Evolutionary conservation across 1,140 invertebrate species (phyloP), one percentile per base, ranked within the genome.

Genomic region (Drosophila cardini): DNA sequence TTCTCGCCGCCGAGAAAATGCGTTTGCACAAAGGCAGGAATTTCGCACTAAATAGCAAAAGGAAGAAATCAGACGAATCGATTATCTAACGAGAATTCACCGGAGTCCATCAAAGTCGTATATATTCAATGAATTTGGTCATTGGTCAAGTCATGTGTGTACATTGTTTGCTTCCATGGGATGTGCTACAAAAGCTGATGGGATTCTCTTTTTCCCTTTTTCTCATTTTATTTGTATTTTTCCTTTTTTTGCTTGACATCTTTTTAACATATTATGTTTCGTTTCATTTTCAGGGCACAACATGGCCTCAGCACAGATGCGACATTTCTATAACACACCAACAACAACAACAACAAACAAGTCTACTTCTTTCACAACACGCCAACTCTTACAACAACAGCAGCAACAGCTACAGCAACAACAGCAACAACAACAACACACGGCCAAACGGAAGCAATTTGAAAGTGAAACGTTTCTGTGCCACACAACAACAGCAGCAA

Each of bases 271-370:
- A 68, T 73, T 61, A 36, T 65, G 50, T 48, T 65, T 56, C 15
- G 50, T 61, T 40, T 50, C 61, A 56, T 34, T 65, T 69, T 89
- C 26, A 91, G 90, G 90, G 90, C 90, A 91, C 90, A 91, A 91
- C 90, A 91, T 91, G 90, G 90, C 90, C 90, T 90, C 90, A 91
- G 90, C 90, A 91, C 86, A 91, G 86, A 91, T 91, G 90, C 90
- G 81, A 85, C 90, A 89, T 90, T 91, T 90, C 87, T 89, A 91
- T 89, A 90, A 85, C 86, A 90, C 84, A 81, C 84, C 86, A 82
- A 78, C 80, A 84, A 82, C 87, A 86, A 74, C 79, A 76, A 77
- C 76, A 78, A 85, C 80, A 80, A 70, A 78, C 67, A 80, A 74
- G 61, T 80, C 78, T 69, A 69, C 62, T 76, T 73, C 78, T 73